Conservation (phyloP, 2,113 vertebrate genomes). For the Strix aluco region DNA sequence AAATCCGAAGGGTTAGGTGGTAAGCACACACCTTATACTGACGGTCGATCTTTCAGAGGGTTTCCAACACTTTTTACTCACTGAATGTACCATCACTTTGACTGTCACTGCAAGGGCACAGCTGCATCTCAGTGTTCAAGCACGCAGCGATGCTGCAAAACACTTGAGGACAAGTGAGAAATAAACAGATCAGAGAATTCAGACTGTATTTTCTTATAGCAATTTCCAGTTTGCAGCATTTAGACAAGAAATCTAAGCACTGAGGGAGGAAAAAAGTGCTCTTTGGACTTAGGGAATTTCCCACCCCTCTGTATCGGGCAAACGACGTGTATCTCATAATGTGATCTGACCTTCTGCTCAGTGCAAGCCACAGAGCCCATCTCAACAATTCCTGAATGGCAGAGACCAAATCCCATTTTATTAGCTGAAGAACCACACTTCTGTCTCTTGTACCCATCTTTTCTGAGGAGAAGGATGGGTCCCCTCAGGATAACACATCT, state of each 20-base stretch:
- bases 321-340: not conserved
- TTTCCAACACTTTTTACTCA: not conserved
- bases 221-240: not conserved
- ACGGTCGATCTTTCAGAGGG: not conserved
- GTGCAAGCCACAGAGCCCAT: not conserved
- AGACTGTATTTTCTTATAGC: not conserved
- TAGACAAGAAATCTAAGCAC: not conserved
- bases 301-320: not conserved
- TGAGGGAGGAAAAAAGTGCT: fast-evolving
- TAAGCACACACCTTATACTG: not conserved
- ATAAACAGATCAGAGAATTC: not conserved
- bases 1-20: not conserved
- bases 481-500: fast-evolving
- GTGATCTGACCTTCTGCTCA: not conserved
- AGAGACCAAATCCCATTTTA: not conserved
- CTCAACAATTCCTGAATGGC: not conserved
- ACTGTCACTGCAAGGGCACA: conserved; percentile 17
- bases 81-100: not conserved
- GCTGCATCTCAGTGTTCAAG: not conserved
- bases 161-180: not conserved
- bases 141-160: not conserved
- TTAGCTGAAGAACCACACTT: not conserved
- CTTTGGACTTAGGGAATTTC: not conserved
- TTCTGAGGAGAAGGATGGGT: not conserved
- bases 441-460: not conserved